phyloP scores from a whole-genome alignment of 2,888 invertebrate species.

The Pimpla rufipes region DNA sequence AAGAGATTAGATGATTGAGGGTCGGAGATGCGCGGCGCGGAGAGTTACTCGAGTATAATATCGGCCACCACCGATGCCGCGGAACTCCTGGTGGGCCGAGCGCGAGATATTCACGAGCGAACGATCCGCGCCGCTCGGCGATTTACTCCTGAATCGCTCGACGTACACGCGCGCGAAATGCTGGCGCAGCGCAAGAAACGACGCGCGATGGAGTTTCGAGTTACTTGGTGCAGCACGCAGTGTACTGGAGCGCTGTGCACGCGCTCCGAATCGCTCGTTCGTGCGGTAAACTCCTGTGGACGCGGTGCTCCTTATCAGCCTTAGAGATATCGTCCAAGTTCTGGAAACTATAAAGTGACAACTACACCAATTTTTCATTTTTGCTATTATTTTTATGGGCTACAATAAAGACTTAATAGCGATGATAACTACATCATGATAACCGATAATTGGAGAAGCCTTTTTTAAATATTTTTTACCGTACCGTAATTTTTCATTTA shows the following conservation, averaged over 20 bases:
- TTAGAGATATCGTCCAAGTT: too few relatives aligned
- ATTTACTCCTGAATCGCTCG: neutral
- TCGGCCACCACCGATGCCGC: neutral
- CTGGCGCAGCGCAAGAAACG: conserved; percentile 5
- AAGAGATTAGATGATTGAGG: conserved; percentile 55
- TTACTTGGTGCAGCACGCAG: conserved; percentile 19
- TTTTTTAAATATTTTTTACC: too few relatives aligned
- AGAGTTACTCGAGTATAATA: conserved; percentile 43
- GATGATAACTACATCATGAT: too few relatives aligned
- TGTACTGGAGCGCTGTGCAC: conserved; percentile 16
- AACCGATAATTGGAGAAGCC: too few relatives aligned
- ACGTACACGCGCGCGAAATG: neutral
- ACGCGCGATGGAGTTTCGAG: conserved; percentile 16
- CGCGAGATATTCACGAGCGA: conserved; percentile 39
- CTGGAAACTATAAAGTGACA: too few relatives aligned
- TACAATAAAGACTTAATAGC: too few relatives aligned
- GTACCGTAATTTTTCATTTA: too few relatives aligned
- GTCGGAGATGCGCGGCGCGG: neutral
- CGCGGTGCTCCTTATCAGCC: conserved; percentile 28
- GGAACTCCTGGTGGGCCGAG: conserved; percentile 1
- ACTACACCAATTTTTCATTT: too few relatives aligned
- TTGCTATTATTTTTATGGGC: too few relatives aligned
- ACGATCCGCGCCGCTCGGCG: neutral
- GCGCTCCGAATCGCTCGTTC: conserved; percentile 12
- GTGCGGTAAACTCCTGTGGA: conserved; percentile 20